These are phyloP conservation scores for Mola mola DNA, from an alignment of 2,113 vertebrate species.

Conservation along the genomic window DNA sequence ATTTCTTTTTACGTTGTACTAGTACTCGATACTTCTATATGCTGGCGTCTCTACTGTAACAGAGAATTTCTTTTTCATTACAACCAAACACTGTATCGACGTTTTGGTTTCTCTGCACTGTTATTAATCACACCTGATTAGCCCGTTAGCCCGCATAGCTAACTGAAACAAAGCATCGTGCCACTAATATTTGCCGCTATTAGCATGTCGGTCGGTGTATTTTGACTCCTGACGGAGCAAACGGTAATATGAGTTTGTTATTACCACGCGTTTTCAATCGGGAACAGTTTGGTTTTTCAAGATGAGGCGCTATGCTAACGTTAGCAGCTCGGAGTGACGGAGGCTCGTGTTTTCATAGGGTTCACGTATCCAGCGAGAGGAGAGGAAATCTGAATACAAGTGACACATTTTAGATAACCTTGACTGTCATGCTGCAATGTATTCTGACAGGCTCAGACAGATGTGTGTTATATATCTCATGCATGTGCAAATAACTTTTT, in stretches of 20 bases:
- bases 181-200: neutral
- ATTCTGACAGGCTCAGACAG: constrained; percentile 3
- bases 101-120: neutral
- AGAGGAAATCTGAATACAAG: neutral
- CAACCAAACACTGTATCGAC: neutral
- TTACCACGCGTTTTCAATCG: neutral
- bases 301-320: neutral
- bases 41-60: no score
- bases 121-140: neutral
- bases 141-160: neutral
- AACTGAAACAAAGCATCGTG: constrained; percentile 6
- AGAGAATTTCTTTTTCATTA: no score
- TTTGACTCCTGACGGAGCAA: no score
- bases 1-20: no score
- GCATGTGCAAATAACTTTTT: no score
- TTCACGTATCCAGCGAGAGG: no score
- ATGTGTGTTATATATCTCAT: no score
- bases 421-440: constrained; percentile 13
- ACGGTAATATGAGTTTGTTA: neutral
- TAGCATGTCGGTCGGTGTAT: neutral
- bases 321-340: neutral
- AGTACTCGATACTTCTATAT: no score
- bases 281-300: neutral
- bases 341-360: neutral
- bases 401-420: neutral